These are phyloP conservation scores for Neogobius melanostomus DNA, from an alignment of 2,113 vertebrate genomes.

Conservation along the genomic window DNA sequence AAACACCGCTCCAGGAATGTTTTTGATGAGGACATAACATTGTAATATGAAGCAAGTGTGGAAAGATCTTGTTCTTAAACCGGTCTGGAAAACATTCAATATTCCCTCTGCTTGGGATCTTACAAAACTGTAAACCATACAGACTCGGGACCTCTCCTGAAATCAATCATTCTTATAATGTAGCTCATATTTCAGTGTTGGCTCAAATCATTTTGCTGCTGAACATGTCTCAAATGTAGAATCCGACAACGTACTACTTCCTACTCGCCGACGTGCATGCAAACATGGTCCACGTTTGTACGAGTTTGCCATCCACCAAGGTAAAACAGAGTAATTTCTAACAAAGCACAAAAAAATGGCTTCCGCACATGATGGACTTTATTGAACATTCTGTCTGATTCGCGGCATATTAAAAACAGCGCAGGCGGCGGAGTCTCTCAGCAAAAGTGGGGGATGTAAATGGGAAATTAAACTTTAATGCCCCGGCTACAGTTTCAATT, in stretches of 20 bases:
- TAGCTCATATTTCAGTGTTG: too few relatives aligned
- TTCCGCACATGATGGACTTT: slow-evolving; percentile 33
- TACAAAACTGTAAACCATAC: too few relatives aligned
- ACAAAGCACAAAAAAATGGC: slow-evolving; percentile 41
- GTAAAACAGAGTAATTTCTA: neutral
- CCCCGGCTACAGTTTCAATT: slow-evolving; percentile 11
- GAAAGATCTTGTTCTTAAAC: too few relatives aligned
- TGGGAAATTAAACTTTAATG: slow-evolving; percentile 53
- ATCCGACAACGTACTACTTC: neutral
- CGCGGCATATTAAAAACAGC: slow-evolving; percentile 35
- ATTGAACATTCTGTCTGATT: slow-evolving; percentile 47
- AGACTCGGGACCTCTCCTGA: too few relatives aligned
- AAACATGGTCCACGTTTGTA: neutral
- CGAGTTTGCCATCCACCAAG: neutral
- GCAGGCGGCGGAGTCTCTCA: slow-evolving; percentile 16
- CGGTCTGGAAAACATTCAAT: too few relatives aligned
- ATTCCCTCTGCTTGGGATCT: too few relatives aligned
- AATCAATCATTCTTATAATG: too few relatives aligned
- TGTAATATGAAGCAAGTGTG: too few relatives aligned
- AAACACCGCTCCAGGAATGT: too few relatives aligned
- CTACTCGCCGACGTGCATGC: too few relatives aligned
- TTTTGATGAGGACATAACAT: too few relatives aligned
- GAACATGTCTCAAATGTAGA: neutral
- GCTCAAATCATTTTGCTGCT: neutral
- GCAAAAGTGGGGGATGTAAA: slow-evolving; percentile 35